Percentiles rank a stretch among this genome's conserved stretches.
phyloP scores from a whole-genome alignment of 2,888 invertebrate species.

The Cheilosia scutellata region DNA sequence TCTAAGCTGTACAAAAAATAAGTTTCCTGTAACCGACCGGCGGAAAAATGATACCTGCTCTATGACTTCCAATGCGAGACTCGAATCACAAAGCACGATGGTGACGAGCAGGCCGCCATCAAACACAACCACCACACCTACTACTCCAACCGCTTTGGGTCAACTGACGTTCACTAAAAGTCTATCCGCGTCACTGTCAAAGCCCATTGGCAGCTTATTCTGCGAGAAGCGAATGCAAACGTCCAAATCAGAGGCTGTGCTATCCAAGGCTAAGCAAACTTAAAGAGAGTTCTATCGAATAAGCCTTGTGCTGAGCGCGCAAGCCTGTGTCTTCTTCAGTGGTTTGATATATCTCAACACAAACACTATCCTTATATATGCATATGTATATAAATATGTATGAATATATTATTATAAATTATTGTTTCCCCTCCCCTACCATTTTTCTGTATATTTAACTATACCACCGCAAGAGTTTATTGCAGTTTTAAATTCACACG shows the following conservation, averaged over 20 bases:
- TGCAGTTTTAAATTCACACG: slow-evolving; percentile 73
- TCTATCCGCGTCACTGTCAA: slow-evolving; percentile 81
- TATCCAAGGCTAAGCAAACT: slow-evolving; percentile 76
- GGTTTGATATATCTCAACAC: slow-evolving; percentile 49
- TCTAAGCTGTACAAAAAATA: slow-evolving; percentile 86
- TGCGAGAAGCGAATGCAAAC: slow-evolving; percentile 84
- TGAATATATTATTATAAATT: slow-evolving; percentile 62
- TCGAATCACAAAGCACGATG: slow-evolving; percentile 37
- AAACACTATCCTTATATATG: slow-evolving; percentile 36
- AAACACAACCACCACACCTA: slow-evolving; percentile 56
- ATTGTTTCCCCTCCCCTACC: slow-evolving; percentile 38
- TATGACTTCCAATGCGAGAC: slow-evolving; percentile 23
- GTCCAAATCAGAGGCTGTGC: slow-evolving; percentile 83
- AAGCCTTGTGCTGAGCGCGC: slow-evolving; percentile 14
- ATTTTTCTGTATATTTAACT: slow-evolving; percentile 73
- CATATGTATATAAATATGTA: slow-evolving; percentile 57
- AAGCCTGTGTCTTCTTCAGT: slow-evolving; percentile 25
- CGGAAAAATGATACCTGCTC: slow-evolving; percentile 72
- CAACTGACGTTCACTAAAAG: slow-evolving; percentile 80
- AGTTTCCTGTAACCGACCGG: slow-evolving; percentile 86
- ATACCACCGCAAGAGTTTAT: slow-evolving; percentile 75
- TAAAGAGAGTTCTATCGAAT: slow-evolving; percentile 48
- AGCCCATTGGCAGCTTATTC: slow-evolving; percentile 82
- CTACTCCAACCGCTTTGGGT: slow-evolving; percentile 55
- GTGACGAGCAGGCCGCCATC: slow-evolving; percentile 42